Conservation (phyloP, 2,113 vertebrate genomes). For the Hippocampus abdominalis region DNA sequence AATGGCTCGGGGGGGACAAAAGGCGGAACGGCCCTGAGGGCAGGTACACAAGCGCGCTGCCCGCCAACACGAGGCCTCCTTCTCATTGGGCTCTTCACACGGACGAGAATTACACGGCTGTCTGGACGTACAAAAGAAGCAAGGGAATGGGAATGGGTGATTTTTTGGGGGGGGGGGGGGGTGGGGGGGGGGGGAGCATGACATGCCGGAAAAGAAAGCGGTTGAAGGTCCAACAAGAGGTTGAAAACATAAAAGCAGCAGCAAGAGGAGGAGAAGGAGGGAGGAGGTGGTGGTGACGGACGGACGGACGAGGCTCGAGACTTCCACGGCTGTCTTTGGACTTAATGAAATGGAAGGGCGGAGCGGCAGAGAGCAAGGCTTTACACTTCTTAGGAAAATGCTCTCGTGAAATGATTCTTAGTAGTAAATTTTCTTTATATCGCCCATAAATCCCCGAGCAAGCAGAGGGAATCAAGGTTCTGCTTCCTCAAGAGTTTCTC, state of each 20-base stretch:
- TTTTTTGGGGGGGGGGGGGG: conserved; percentile 15
- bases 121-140: conserved; percentile 53
- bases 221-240: conserved; percentile 59
- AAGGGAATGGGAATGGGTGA: conserved; percentile 53
- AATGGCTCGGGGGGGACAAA: conserved; percentile 52
- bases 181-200: conserved; percentile 24
- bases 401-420: conserved; percentile 61
- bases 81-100: conserved; percentile 45
- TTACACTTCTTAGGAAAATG: conserved; percentile 50
- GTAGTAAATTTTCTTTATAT: conserved; percentile 71
- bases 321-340: conserved; percentile 47
- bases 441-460: conserved; percentile 58
- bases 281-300: conserved; percentile 37
- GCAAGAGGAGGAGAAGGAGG: conserved; percentile 23
- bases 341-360: conserved; percentile 73
- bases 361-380: conserved; percentile 48
- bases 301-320: conserved; percentile 47
- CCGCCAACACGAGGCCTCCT: conserved; percentile 39
- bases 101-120: conserved; percentile 60
- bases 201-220: conserved; percentile 49
- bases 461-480: conserved; percentile 24
- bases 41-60: conserved; percentile 34
- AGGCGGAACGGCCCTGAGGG: conserved; percentile 35
- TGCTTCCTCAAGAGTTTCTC: conserved; percentile 31
- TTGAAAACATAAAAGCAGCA: conserved; percentile 52